Percentiles rank a stretch among this genome's conserved stretches.
Conservation (phyloP, 2,113 vertebrate species). For the Cavia porcellus region DNA sequence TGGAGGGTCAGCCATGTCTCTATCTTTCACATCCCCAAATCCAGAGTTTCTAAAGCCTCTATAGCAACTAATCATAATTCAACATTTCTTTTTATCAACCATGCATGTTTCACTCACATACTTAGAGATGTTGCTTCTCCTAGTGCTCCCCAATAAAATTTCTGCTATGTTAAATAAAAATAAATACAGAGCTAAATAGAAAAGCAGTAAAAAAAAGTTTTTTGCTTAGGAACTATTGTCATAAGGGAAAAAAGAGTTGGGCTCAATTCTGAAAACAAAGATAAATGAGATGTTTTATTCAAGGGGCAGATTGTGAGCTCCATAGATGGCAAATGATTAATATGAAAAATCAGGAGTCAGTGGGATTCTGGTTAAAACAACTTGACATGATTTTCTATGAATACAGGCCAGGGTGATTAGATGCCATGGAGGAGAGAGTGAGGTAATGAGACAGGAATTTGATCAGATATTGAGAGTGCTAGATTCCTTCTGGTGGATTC, state of each 20-base stretch:
- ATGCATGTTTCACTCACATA: neutral
- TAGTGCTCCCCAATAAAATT: neutral
- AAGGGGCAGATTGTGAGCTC: neutral
- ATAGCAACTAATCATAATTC: neutral
- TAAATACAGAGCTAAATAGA: neutral
- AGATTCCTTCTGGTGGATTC: neutral
- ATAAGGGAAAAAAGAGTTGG: neutral
- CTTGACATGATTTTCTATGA: slow-evolving; percentile 31
- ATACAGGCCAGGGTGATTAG: neutral
- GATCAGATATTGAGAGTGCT: neutral
- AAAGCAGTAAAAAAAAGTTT: neutral
- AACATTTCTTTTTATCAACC: neutral
- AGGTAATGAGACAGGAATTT: neutral
- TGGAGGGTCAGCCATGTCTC: neutral
- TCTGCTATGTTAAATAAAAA: neutral
- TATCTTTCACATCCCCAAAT: neutral
- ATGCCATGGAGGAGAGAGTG: neutral
- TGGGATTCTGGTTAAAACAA: neutral
- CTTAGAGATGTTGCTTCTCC: neutral
- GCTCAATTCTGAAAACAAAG: neutral
- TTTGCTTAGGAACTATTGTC: slow-evolving; percentile 3
- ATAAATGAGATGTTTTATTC: neutral
- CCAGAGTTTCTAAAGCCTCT: neutral
- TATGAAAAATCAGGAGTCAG: neutral
- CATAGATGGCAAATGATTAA: neutral